These are phyloP conservation scores for Horisme vitalbata DNA, from an alignment of 2,888 invertebrate genomes.

Conservation along the genomic window DNA sequence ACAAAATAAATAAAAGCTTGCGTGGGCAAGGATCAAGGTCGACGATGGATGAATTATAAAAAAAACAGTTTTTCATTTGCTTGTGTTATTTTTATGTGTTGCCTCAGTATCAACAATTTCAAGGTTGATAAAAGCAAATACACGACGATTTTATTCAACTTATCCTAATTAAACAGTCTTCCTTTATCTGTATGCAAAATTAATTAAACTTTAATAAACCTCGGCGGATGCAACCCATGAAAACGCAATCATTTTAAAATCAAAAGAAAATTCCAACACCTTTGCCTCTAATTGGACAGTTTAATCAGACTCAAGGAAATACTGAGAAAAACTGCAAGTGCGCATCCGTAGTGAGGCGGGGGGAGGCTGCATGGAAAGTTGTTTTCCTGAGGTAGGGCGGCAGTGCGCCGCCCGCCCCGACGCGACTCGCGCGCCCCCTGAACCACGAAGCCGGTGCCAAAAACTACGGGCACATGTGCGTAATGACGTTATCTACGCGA, in stretches of 20 bases:
- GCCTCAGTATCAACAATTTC: too few relatives aligned
- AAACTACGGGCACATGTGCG: slow-evolving; percentile 13
- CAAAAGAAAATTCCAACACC: slow-evolving; percentile 5
- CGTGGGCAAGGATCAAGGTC: too few relatives aligned
- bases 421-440: slow-evolving; percentile 42
- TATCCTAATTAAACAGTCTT: too few relatives aligned
- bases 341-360: slow-evolving; percentile 54
- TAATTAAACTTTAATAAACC: too few relatives aligned
- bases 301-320: slow-evolving; percentile 39
- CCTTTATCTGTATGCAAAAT: too few relatives aligned
- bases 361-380: slow-evolving; percentile 71
- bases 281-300: slow-evolving; percentile 21
- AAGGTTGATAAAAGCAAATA: too few relatives aligned
- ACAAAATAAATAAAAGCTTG: too few relatives aligned
- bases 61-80: too few relatives aligned
- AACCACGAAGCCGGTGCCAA: slow-evolving; percentile 7
- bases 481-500: slow-evolving; percentile 32
- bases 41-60: too few relatives aligned
- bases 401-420: slow-evolving; percentile 68
- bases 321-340: slow-evolving; percentile 63
- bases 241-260: slow-evolving; percentile 7
- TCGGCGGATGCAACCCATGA: not conserved
- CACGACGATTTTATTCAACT: too few relatives aligned
- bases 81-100: too few relatives aligned
- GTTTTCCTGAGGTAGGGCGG: slow-evolving; percentile 61